Conservation (phyloP, 2,113 vertebrate genomes). For the Tachuris rubrigastra region DNA sequence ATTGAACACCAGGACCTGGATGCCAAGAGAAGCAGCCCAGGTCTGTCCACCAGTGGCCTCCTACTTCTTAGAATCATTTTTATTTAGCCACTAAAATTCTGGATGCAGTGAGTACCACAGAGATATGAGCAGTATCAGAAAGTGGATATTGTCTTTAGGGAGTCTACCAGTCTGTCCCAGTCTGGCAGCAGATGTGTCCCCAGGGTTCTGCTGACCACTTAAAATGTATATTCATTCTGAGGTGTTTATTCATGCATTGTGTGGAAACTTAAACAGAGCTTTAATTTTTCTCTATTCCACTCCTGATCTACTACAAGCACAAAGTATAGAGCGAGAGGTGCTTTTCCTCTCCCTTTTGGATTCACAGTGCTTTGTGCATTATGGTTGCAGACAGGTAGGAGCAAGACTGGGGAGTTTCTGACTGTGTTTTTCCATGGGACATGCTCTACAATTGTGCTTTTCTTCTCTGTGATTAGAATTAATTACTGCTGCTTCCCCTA, state of each 20-base stretch:
- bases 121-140: background rate
- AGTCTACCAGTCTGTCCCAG: background rate
- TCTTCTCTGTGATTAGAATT: constrained; percentile 70
- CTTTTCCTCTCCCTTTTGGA: background rate
- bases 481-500: constrained; percentile 66
- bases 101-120: background rate
- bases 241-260: background rate
- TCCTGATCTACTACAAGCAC: background rate
- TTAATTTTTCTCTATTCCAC: background rate
- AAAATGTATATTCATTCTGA: background rate
- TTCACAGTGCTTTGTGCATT: background rate
- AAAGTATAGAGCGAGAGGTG: background rate
- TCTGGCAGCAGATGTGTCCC: background rate
- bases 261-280: background rate
- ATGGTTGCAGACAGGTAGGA: background rate
- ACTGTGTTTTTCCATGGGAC: background rate
- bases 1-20: background rate
- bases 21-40: background rate
- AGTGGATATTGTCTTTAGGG: background rate
- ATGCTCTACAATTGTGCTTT: constrained; percentile 31
- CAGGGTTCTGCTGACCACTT: background rate
- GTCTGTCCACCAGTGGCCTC: background rate
- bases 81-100: background rate
- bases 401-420: background rate
- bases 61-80: background rate